phyloP scores from a whole-genome alignment of 2,888 invertebrate species.

The Lithophane semibrunnea region DNA sequence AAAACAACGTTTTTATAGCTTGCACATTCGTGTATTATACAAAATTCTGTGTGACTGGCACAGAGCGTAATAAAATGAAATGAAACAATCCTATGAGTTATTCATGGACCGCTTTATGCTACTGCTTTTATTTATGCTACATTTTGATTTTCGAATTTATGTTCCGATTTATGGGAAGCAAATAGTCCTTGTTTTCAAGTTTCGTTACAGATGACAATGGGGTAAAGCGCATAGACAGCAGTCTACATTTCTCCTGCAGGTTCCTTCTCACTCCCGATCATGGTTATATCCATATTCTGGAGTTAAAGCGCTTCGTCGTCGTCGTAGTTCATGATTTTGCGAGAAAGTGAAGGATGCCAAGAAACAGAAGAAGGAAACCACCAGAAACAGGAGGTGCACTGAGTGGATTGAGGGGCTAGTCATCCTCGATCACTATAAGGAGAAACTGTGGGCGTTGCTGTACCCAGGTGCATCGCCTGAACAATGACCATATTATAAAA shows the following conservation, averaged over 20 bases:
- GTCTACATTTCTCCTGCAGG: neutral
- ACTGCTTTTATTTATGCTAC: slow-evolving; percentile 38
- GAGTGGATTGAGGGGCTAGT: too few relatives aligned
- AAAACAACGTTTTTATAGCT: slow-evolving; percentile 82
- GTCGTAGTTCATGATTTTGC: neutral
- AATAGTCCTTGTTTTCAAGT: neutral
- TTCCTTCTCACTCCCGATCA: neutral
- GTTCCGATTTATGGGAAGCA: neutral
- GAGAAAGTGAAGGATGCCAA: neutral
- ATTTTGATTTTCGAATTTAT: slow-evolving; percentile 56
- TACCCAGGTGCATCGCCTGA: neutral
- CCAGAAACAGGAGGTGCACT: neutral
- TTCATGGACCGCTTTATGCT: slow-evolving; percentile 82
- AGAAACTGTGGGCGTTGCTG: neutral
- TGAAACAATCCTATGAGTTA: slow-evolving; percentile 89
- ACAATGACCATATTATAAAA: too few relatives aligned
- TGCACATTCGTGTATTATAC: slow-evolving; percentile 77
- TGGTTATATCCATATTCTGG: neutral
- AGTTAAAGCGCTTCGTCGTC: neutral
- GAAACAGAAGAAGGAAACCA: neutral
- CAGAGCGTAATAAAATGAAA: slow-evolving; percentile 86
- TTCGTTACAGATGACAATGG: neutral
- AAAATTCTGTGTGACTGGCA: slow-evolving; percentile 82
- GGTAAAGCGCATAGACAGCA: too few relatives aligned
- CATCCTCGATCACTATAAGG: too few relatives aligned